Base-by-base conservation (phyloP, 2,797 vertebrate genomes). In the Peromyscus aztecus region DNA sequence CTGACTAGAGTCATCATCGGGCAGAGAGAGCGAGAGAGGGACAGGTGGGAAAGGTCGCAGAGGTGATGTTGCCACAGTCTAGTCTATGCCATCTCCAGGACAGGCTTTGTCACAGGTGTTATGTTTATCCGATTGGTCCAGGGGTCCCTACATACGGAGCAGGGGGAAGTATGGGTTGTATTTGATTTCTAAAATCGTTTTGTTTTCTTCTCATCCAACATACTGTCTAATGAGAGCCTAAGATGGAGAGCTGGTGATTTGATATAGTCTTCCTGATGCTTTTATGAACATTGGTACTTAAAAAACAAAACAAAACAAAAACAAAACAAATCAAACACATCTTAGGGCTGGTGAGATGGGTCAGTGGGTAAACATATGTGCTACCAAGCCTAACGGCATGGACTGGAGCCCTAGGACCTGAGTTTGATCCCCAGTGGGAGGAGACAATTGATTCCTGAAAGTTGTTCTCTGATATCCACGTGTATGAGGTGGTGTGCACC, bases 11-110 rank as follows among this genome's bases (percentile, higher is more conserved):
- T 76, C 6, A 29, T 77, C 29, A 43, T 61, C 4, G 49, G 52
- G 11, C 6, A 9, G 6, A 46, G 75, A 34, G 63, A 34, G 24
- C 3, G 2, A 0, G 17, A 0, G 17, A 3, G 40, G 37, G 6
- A 31, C 29, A 71, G 37, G 43, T 63, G 52, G 9, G 57, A 40
- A 73, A 23, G 24, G 43, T 16, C 29, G 16, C 12, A 10, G 29
- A 55, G 37, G 23, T 4, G 12, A 29, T 0, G 40, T 16, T 19
- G 43, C 73, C 57, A 37, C 52, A 59, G 11, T 0, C 6, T 21
- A 67, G 17, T 75, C 61, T 24, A 61, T 2, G 0, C n/a, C 9
- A 0, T 40, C 55, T 21, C 27, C 6, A 17, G 17, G 37, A 34
- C 2, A 52, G 67, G 52, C 29, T 71, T 91, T 46, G 12, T 84